Conservation (phyloP, 2,888 invertebrate species). For the Agelastica alni region DNA sequence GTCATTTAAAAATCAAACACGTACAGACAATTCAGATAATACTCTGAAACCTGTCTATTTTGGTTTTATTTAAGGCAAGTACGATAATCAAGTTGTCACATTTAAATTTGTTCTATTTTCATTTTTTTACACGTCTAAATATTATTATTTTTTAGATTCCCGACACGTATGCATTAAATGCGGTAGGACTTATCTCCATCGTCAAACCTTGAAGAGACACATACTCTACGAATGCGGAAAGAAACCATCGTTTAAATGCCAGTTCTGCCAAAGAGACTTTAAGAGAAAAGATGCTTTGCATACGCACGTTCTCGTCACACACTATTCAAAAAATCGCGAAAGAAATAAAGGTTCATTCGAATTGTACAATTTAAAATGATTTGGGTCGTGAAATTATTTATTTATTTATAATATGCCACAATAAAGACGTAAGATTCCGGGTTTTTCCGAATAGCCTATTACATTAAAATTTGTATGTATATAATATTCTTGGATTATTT, state of each 20-base stretch:
- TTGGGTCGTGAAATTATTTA: not conserved
- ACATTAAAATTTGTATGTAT: too few species aligned
- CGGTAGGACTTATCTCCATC: slow-evolving; percentile 52
- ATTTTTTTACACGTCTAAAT: not conserved
- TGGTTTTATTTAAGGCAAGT: too few species aligned
- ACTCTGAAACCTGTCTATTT: too few species aligned
- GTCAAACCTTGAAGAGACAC: slow-evolving; percentile 43
- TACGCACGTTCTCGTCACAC: slow-evolving; percentile 29
- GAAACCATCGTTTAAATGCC: slow-evolving; percentile 41
- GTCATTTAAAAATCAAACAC: too few species aligned
- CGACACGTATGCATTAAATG: slow-evolving; percentile 54
- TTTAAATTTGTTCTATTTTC: not conserved
- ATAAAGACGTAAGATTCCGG: too few species aligned
- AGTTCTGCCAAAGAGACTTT: slow-evolving; percentile 35
- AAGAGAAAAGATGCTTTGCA: slow-evolving; percentile 34
- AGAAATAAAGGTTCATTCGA: not conserved
- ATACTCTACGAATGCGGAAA: slow-evolving; percentile 40
- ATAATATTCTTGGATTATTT: too few species aligned
- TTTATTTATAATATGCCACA: too few species aligned
- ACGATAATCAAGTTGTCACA: not conserved
- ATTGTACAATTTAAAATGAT: not conserved
- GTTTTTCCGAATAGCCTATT: too few species aligned
- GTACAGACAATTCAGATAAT: too few species aligned
- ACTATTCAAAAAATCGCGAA: slow-evolving; percentile 32
- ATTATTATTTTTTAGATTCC: slow-evolving; percentile 22